These are phyloP conservation scores for Micrasema longulum DNA, from an alignment of 1,140 invertebrate genomes.

Conservation along the genomic window DNA sequence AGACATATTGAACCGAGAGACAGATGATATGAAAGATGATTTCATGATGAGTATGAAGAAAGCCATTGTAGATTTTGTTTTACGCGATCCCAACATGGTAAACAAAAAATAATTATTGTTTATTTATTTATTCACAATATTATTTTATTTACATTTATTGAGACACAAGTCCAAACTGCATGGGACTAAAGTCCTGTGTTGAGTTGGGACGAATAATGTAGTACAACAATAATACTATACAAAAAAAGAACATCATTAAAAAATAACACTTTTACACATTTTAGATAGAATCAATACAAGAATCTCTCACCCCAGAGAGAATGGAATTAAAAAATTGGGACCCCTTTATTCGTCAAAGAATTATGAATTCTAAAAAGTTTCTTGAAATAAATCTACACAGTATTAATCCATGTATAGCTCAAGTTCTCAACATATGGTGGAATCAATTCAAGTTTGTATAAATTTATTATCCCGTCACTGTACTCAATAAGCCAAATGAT, in stretches of 20 bases:
- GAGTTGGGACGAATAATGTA: no score
- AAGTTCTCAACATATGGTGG: conserved; percentile 86
- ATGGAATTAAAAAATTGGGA: conserved; percentile 75
- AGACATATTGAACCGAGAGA: conserved; percentile 68
- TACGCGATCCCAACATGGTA: conserved; percentile 77
- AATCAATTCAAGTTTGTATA: conserved; percentile 76
- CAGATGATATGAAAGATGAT: conserved; percentile 80
- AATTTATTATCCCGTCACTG: not conserved
- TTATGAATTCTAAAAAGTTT: conserved; percentile 59
- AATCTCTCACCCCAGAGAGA: conserved; percentile 67
- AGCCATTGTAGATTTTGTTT: conserved; percentile 88
- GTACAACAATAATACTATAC: no score
- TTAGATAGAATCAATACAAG: conserved; percentile 65
- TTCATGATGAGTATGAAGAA: conserved; percentile 90
- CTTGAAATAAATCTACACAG: conserved; percentile 76
- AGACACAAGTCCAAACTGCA: no score
- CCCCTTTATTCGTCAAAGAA: conserved; percentile 71
- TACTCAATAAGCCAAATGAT: not conserved
- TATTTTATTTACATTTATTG: no score
- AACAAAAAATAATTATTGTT: no score
- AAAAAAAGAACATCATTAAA: no score
- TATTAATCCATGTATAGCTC: conserved; percentile 85
- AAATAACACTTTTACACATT: conserved; percentile 8
- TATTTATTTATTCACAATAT: no score
- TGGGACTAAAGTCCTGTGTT: no score